phyloP scores from a whole-genome alignment of 2,797 vertebrate species.

The Aulostomus chinensis region DNA sequence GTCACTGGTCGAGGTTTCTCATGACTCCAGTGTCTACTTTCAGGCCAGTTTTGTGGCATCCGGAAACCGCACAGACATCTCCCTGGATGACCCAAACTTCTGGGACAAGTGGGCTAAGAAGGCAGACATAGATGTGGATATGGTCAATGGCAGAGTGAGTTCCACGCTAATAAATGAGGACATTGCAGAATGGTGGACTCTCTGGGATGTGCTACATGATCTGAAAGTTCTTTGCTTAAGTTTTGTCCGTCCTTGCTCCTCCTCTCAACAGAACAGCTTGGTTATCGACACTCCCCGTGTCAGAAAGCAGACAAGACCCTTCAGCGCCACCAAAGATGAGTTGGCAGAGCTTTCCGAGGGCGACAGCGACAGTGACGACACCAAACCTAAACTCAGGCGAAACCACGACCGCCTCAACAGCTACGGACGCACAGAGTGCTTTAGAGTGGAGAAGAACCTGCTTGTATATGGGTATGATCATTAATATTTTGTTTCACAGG shows the following conservation, averaged over 20 bases:
- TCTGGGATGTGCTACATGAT: neutral
- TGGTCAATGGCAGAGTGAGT: slow-evolving; percentile 95
- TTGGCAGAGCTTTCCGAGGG: slow-evolving; percentile 94
- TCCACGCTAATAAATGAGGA: neutral
- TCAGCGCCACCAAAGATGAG: slow-evolving; percentile 96
- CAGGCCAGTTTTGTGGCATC: slow-evolving; percentile 99
- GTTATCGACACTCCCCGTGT: slow-evolving; percentile 98
- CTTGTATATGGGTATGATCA: slow-evolving; percentile 92
- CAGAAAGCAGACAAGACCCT: slow-evolving; percentile 95
- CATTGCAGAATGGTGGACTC: neutral
- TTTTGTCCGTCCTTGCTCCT: neutral
- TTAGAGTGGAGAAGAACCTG: slow-evolving; percentile 96
- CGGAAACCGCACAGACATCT: slow-evolving; percentile 98
- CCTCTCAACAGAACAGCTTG: slow-evolving; percentile 90
- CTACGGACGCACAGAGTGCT: slow-evolving; percentile 97
- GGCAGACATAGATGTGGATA: slow-evolving; percentile 95
- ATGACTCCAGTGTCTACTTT: slow-evolving; percentile 43
- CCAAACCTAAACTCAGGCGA: slow-evolving; percentile 91
- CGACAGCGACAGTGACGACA: slow-evolving; percentile 91
- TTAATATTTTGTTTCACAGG: no score
- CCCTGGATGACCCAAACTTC: slow-evolving; percentile 98
- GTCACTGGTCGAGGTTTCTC: no score
- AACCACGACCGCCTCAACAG: slow-evolving; percentile 90
- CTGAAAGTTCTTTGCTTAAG: slow-evolving; percentile 2
- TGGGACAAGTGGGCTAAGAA: slow-evolving; percentile 99